A percentile compares a stretch with the other conserved stretches of the same genome.
phyloP scores from a whole-genome alignment of 2,113 vertebrate species.

The Montifringilla adamsi region DNA sequence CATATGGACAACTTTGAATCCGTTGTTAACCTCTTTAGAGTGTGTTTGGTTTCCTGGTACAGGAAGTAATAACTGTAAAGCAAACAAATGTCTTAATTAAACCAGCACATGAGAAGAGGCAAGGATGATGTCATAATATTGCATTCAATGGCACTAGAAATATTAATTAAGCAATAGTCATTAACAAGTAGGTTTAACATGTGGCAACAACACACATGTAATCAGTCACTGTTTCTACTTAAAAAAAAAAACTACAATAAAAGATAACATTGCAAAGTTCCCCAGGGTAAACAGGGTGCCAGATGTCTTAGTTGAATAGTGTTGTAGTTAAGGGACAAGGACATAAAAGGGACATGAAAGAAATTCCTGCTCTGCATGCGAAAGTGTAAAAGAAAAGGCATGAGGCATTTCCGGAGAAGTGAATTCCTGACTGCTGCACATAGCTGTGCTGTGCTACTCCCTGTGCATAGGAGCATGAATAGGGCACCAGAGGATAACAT shows the following conservation, averaged over 20 bases:
- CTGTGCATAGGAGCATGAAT: accelerated
- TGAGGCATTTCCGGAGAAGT: not conserved
- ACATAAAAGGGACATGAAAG: not conserved
- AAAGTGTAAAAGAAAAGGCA: not conserved
- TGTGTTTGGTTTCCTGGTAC: constrained; percentile 19
- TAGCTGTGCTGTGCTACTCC: not conserved
- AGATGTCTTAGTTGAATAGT: not conserved
- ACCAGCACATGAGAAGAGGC: not conserved
- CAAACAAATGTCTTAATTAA: constrained; percentile 40
- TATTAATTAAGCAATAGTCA: not conserved
- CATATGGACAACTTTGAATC: not conserved
- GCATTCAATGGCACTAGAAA: not conserved
- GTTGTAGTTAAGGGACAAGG: not conserved
- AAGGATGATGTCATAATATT: not conserved
- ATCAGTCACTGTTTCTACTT: not conserved
- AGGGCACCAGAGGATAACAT: not conserved
- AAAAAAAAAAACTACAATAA: not conserved
- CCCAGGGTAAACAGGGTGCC: not conserved
- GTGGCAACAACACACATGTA: not conserved
- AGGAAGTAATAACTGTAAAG: constrained; percentile 57
- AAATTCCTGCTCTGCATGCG: not conserved
- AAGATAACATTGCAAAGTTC: not conserved
- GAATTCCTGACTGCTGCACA: not conserved
- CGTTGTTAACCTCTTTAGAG: constrained; percentile 23
- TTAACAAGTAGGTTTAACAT: not conserved